phyloP scores from a whole-genome alignment of 2,113 vertebrate genomes.

The Aspiorhynchus laticeps region DNA sequence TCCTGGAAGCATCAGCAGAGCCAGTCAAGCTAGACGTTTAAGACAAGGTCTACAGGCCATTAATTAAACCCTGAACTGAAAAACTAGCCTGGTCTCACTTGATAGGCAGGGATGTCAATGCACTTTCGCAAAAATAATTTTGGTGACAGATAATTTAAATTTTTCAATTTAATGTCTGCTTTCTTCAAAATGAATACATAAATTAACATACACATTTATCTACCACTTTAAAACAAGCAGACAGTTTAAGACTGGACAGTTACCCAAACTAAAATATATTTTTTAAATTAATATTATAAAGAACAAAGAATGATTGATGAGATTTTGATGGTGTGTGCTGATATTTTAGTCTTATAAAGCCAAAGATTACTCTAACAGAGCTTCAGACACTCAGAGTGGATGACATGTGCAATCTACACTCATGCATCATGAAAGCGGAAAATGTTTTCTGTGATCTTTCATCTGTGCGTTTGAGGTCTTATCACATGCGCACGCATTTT shows the following conservation, averaged over 20 bases:
- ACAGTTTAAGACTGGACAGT: neutral
- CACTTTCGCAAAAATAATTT: neutral
- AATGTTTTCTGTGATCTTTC: slow-evolving; percentile 24
- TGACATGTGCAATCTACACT: slow-evolving; percentile 16
- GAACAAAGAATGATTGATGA: neutral
- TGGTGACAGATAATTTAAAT: slow-evolving; percentile 3
- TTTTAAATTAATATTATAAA: neutral
- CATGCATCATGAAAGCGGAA: slow-evolving; percentile 17
- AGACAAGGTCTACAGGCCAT: slow-evolving; percentile 40
- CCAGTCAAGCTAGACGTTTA: slow-evolving; percentile 35
- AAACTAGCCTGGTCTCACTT: slow-evolving; percentile 21
- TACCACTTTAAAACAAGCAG: neutral
- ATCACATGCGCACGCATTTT: slow-evolving; percentile 26
- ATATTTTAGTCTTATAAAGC: slow-evolving; percentile 31
- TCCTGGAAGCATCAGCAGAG: slow-evolving; percentile 40
- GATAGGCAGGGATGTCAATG: slow-evolving; percentile 22
- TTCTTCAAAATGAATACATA: slow-evolving; percentile 1
- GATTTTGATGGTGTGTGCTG: slow-evolving; percentile 23
- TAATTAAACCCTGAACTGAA: slow-evolving; percentile 41
- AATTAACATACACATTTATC: neutral
- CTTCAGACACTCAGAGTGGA: neutral
- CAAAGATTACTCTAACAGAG: slow-evolving; percentile 35
- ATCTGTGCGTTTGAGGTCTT: slow-evolving; percentile 40
- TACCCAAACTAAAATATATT: neutral
- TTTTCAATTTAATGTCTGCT: neutral